Base-by-base conservation (phyloP, 2,888 invertebrate species). In the Cyclophora albipunctata region DNA sequence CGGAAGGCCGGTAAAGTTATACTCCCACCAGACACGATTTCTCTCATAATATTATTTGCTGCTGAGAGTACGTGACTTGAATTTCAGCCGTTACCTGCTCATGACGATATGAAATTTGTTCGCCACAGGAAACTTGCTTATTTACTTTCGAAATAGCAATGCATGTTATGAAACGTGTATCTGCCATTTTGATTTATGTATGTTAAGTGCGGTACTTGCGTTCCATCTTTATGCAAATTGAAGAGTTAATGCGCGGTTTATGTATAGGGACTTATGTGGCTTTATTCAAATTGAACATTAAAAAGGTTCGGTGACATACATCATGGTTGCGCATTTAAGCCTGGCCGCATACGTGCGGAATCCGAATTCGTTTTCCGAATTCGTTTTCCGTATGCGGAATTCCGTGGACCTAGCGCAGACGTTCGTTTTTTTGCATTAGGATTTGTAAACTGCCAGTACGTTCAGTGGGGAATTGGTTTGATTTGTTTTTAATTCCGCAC, bases 1-100 rank as follows among this genome's bases (percentile, higher is more conserved):
- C 48, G 53, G 51, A 53, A 53, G 57, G 51, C 69, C 67, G 67
- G 71, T 63, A 70, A 77, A 77, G 71, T 76, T 78, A 73, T 75
- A 72, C 67, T 74, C 67, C 73, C 67, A 75, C 63, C 71, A 79
- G 78, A 78, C 78, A 75, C 73, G 73, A 73, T 73, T 76, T 73
- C 74, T 72, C 74, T 78, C 78, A 81, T 81, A 78, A 81, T 79
- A 80, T 80, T 81, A 81, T 81, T 81, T 81, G 80, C 77, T 75
- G 66, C 71, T 73, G 69, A 54, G 61, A 60, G 63, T 66, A 79
- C 81, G 81, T 82, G 79, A 71, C 73, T 71, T 46, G 79, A 81
- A 80, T 80, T 70, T 64, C 64, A 59, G 64, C 59, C 59, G 67
- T 66, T 75, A 75, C 76, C 78, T 73, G 72, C 73, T 76, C 71